Evolutionary conservation across 2,888 invertebrate species (phyloP).

Genomic region (Stenotaenia linearis): DNA sequence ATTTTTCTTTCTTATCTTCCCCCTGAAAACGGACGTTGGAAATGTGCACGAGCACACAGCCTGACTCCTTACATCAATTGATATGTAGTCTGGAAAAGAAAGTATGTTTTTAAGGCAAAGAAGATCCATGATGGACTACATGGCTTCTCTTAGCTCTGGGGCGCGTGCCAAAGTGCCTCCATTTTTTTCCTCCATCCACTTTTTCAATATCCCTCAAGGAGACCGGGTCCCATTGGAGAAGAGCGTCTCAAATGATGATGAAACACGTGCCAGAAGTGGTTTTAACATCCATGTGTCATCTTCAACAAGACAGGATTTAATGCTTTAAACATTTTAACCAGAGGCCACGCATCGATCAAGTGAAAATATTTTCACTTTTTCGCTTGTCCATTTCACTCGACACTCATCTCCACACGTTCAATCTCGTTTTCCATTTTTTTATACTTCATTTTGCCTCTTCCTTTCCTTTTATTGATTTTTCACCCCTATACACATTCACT

Average conservation of each 20-base stretch:
- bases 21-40: neutral
- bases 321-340: neutral
- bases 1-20: neutral
- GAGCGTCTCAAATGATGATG: neutral
- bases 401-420: neutral
- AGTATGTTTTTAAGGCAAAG: neutral
- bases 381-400: neutral
- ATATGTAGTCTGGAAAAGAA: neutral
- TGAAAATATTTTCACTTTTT: neutral
- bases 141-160: neutral
- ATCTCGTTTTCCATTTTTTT: neutral
- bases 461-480: neutral
- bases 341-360: neutral
- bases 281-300: neutral
- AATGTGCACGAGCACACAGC: neutral
- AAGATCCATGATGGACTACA: neutral
- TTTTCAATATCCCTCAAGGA: neutral
- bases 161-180: neutral
- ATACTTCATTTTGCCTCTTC: neutral
- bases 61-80: neutral
- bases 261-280: neutral
- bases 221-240: neutral
- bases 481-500: neutral
- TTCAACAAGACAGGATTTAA: neutral
- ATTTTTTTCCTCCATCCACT: neutral